A percentile compares a stretch with the other conserved stretches of the same genome.
phyloP scores from a whole-genome alignment of 2,113 vertebrate genomes.

The Puntigrus tetrazona region DNA sequence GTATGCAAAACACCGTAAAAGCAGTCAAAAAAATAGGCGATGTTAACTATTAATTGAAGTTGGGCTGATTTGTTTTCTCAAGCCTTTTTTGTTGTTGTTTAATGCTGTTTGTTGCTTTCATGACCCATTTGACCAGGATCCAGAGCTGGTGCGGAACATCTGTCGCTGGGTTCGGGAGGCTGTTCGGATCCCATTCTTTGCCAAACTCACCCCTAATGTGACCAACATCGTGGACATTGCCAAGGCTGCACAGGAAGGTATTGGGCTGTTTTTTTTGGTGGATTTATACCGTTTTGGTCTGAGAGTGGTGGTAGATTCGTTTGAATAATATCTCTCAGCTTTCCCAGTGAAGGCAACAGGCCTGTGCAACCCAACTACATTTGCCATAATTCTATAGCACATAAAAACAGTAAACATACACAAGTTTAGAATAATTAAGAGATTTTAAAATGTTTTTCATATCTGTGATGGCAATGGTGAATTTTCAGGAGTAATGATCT shows the following conservation, averaged over 20 bases:
- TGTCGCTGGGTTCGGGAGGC: constrained; percentile 94
- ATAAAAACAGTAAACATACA: neutral
- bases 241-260: constrained; percentile 82
- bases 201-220: constrained; percentile 96
- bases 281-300: neutral
- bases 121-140: constrained; percentile 83
- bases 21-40: too few species aligned
- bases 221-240: constrained; percentile 90
- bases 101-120: constrained; percentile 56
- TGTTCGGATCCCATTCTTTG: constrained; percentile 90
- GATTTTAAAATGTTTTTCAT: too few species aligned
- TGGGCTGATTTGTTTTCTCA: constrained; percentile 8
- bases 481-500: too few species aligned
- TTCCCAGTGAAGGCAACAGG: neutral
- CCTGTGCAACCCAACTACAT: neutral
- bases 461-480: too few species aligned
- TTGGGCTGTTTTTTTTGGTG: neutral
- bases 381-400: neutral
- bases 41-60: constrained; percentile 53
- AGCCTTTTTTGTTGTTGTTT: constrained; percentile 14
- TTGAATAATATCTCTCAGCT: neutral
- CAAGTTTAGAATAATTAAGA: too few species aligned
- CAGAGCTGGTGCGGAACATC: constrained; percentile 87
- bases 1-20: neutral
- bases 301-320: neutral